Conservation (phyloP, 2,113 vertebrate species). For the Anguilla japonica region DNA sequence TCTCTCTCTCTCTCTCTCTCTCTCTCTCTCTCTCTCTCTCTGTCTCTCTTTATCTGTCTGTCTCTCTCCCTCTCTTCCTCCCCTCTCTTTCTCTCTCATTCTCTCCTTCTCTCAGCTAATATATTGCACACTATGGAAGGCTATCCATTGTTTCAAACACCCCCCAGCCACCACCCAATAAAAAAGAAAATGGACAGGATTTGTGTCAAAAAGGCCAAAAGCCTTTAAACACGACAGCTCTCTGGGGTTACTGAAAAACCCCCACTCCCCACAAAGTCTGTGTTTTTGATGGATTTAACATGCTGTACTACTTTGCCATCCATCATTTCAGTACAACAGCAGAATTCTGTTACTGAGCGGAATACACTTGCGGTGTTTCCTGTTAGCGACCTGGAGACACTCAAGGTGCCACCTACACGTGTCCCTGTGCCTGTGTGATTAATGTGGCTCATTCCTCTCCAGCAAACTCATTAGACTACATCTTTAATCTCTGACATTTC, state of each 20-base stretch:
- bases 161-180: too few relatives aligned
- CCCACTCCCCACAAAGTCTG: not conserved
- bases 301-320: slow-evolving; percentile 3
- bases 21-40: too few relatives aligned
- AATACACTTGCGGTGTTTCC: not conserved
- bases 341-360: slow-evolving; percentile 2
- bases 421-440: slow-evolving; percentile 62
- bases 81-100: not conserved
- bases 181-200: not conserved
- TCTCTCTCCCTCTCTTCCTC: slow-evolving; percentile 40
- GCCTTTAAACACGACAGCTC: not conserved
- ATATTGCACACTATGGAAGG: slow-evolving; percentile 34
- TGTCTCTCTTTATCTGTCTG: not conserved
- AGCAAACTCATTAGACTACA: slow-evolving; percentile 68
- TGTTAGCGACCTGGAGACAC: not conserved
- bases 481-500: slow-evolving; percentile 72
- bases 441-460: slow-evolving; percentile 72
- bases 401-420: slow-evolving; percentile 16
- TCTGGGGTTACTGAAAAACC: not conserved
- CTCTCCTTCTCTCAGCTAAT: not conserved
- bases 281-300: not conserved
- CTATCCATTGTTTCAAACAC: not conserved
- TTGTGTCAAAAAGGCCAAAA: not conserved
- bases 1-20: too few relatives aligned
- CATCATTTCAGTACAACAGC: not conserved